These are phyloP conservation scores for Muschampia plurimacula DNA, from an alignment of 2,888 invertebrate genomes.

Conservation along the genomic window DNA sequence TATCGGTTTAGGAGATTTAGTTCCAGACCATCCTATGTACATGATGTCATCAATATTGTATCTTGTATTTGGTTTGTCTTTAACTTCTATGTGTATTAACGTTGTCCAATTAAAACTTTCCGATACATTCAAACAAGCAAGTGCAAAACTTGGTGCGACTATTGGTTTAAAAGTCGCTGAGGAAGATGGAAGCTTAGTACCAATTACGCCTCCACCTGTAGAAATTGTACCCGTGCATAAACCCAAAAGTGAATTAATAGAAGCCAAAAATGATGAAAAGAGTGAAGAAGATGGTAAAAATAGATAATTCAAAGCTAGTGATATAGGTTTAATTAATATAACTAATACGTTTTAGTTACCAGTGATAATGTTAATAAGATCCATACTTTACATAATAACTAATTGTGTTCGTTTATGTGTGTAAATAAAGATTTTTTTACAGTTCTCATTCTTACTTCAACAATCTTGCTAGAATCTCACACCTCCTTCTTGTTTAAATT, in stretches of 20 bases:
- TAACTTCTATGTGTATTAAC: slow-evolving; percentile 99
- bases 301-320: slow-evolving; percentile 55
- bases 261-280: slow-evolving; percentile 59
- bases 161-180: slow-evolving; percentile 91
- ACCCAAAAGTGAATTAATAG: slow-evolving; percentile 55
- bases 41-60: slow-evolving; percentile 97
- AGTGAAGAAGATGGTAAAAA: slow-evolving; percentile 63
- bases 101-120: slow-evolving; percentile 95
- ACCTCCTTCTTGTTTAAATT: background rate
- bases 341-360: slow-evolving; percentile 41
- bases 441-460: slow-evolving; percentile 40
- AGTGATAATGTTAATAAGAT: slow-evolving; percentile 51
- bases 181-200: slow-evolving; percentile 86
- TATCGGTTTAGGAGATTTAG: slow-evolving; percentile 97
- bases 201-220: slow-evolving; percentile 72
- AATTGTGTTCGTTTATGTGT: slow-evolving; percentile 63
- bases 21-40: slow-evolving; percentile 94
- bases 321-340: slow-evolving; percentile 19
- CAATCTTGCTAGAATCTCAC: background rate
- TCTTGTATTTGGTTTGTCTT: slow-evolving; percentile 96
- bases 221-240: slow-evolving; percentile 78
- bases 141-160: slow-evolving; percentile 93
- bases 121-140: slow-evolving; percentile 93
- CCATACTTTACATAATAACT: slow-evolving; percentile 22
- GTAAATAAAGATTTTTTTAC: slow-evolving; percentile 69